phyloP scores from a whole-genome alignment of 2,113 vertebrate genomes.

The Phaethornis superciliosus region DNA sequence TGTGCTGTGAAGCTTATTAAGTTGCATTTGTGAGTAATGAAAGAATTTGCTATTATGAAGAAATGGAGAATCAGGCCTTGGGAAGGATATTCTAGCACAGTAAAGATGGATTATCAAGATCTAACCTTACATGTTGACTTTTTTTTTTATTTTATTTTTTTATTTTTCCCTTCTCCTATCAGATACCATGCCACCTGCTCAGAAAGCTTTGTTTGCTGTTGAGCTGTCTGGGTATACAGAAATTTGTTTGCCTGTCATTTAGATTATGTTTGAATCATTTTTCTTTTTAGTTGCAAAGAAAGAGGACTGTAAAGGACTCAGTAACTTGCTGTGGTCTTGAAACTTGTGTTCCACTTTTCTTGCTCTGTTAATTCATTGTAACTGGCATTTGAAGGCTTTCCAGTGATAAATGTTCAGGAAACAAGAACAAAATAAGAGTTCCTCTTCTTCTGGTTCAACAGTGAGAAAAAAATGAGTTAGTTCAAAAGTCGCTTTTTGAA shows the following conservation, averaged over 20 bases:
- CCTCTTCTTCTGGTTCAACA: not conserved
- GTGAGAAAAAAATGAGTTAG: not conserved
- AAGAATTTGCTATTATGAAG: not conserved
- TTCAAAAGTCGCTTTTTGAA: not conserved
- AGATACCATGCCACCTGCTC: not conserved
- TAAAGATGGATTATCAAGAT: not conserved
- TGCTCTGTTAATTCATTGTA: not conserved
- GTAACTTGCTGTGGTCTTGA: not conserved
- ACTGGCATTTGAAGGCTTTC: not conserved
- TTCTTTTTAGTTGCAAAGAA: not conserved
- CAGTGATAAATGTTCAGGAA: not conserved
- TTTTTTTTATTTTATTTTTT: not conserved
- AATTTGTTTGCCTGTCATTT: not conserved
- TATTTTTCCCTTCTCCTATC: not conserved
- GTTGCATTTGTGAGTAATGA: not conserved
- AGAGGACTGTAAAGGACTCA: not conserved
- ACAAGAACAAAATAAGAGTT: not conserved
- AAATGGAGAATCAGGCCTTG: not conserved
- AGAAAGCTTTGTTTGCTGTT: not conserved
- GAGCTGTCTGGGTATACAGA: not conserved
- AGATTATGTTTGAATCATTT: not conserved
- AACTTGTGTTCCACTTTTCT: not conserved
- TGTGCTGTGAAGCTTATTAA: not conserved
- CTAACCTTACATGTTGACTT: not conserved
- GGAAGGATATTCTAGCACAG: not conserved